Percentiles rank a stretch among this genome's conserved stretches.
These are phyloP conservation scores for Agrypnia vestita DNA, from an alignment of 1,140 invertebrate genomes.

Conservation along the genomic window DNA sequence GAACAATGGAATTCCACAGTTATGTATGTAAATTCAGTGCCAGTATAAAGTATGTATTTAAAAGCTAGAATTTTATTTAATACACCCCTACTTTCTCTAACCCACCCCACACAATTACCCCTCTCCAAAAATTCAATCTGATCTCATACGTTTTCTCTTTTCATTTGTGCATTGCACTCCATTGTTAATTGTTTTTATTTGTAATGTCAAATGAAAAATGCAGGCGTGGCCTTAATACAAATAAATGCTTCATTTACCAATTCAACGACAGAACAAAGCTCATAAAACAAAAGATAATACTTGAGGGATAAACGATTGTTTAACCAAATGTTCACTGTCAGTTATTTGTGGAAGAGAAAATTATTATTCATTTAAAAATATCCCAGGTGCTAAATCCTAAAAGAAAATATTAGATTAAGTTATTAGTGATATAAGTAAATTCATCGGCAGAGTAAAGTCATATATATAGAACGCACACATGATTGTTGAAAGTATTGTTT, in stretches of 20 bases:
- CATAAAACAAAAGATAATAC: background rate
- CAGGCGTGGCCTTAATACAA: slow-evolving; percentile 1
- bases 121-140: slow-evolving; percentile 9
- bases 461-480: no score
- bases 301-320: background rate
- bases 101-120: background rate
- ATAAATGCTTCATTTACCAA: background rate
- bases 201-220: background rate
- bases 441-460: background rate
- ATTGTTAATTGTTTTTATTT: slow-evolving; percentile 20
- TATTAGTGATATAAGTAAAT: no score
- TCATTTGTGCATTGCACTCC: background rate
- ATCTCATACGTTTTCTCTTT: background rate
- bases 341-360: no score
- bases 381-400: no score
- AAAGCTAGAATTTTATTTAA: no score
- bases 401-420: no score
- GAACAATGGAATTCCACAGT: no score
- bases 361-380: no score
- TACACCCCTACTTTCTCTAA: no score
- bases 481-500: no score
- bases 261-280: background rate
- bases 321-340: slow-evolving; percentile 11
- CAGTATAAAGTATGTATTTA: no score
- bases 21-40: no score